Evolutionary conservation across 2,113 vertebrate species (phyloP), one percentile per base, ranked within the genome.

Genomic region (Rhombomys opimus): DNA sequence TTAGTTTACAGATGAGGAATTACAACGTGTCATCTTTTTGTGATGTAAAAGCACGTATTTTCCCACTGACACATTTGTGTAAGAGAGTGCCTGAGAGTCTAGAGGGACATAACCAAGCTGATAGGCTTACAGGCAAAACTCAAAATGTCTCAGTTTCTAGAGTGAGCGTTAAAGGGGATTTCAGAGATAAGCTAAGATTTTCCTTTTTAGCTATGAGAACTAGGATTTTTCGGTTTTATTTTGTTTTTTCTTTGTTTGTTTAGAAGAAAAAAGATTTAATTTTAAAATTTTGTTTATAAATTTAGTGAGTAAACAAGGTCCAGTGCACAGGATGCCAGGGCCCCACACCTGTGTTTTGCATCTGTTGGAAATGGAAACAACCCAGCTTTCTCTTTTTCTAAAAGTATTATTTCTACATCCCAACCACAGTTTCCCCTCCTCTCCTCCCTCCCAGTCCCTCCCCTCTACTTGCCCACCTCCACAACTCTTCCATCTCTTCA

Each of bases 271-370:
- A 82, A 3, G 9, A 76, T 75, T 91, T 77, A 89, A 68, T 54
- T 78, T 90, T 75, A 41, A 90, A 93, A 17, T 59, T 86, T 72
- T 81, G 4, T 89, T 90, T 89, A 76, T 86, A 72, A 75, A 85
- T 90, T n/a, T 81, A 61, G 52, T 30, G 20, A 59, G 86, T 46
- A 13, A 94, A 93, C 57, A 67, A 68, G 81, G 22, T 65, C 22
- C 52, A 81, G 88, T 0, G 0, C 65, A 27, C 12, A 0, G 67
- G 65, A 61, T 0, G 0, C 63, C 8, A 65, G 67, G 90, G 61
- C 54, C 41, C 63, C 80, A 75, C 20, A 15, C 68, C 86, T 93
- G 23, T 95, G 81, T 81, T 96, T 90, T 80, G 61, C 68, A 0
- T 67, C 25, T 57, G 4, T 54, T 90, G 41, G 70, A 67, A 90